phyloP scores from a whole-genome alignment of 2,113 vertebrate species.

The Rhombomys opimus region DNA sequence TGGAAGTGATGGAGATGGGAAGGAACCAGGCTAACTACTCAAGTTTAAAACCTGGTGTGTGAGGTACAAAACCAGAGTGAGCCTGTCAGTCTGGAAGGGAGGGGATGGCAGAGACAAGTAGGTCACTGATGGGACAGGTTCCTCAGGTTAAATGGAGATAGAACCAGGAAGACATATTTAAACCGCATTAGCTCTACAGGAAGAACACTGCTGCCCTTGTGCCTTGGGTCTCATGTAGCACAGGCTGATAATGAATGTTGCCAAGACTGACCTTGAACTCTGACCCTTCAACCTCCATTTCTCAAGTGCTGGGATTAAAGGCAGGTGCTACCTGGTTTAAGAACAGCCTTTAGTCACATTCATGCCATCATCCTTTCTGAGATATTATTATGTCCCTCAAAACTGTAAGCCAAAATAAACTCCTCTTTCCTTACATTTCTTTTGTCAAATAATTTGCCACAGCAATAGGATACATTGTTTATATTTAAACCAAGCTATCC shows the following conservation, averaged over 20 bases:
- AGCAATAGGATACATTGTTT: neutral
- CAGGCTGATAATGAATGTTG: neutral
- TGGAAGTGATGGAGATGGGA: neutral
- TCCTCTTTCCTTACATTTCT: neutral
- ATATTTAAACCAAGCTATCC: constrained; percentile 1
- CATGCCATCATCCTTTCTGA: no score
- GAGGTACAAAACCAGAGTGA: neutral
- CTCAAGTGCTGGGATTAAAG: neutral
- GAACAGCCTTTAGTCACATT: neutral
- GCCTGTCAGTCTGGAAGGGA: neutral
- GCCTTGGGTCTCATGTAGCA: neutral
- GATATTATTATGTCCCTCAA: no score
- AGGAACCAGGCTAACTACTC: neutral
- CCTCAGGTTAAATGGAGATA: neutral
- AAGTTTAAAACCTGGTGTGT: neutral
- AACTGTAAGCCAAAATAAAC: no score
- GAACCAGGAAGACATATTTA: neutral
- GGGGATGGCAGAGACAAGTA: neutral
- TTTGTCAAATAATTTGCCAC: neutral
- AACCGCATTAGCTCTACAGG: neutral
- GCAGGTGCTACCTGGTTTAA: neutral
- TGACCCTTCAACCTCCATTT: neutral
- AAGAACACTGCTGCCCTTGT: neutral
- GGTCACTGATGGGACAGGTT: neutral
- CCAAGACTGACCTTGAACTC: neutral